Evolutionary conservation across 2,797 vertebrate genomes (phyloP).

Genomic region (Lacerta viridis): DNA sequence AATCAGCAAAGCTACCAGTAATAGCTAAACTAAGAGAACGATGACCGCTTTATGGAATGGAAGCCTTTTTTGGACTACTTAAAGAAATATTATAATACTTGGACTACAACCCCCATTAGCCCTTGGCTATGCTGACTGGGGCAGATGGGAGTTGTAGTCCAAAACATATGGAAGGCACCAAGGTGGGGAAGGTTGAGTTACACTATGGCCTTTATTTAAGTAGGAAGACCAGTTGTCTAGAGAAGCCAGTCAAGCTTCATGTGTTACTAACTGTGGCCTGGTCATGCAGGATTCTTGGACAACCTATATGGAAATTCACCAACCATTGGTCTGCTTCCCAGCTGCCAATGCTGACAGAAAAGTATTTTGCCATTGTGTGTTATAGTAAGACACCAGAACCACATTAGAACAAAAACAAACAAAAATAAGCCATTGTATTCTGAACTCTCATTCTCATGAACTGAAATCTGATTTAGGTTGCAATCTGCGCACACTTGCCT

Average conservation of each 20-base stretch:
- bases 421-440: not conserved
- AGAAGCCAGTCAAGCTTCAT: not conserved
- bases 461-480: not conserved
- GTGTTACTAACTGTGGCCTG: not conserved
- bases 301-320: not conserved
- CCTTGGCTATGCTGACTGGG: too few species aligned
- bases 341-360: not conserved
- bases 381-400: not conserved
- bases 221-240: not conserved
- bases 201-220: not conserved
- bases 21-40: too few species aligned
- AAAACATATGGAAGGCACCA: too few species aligned
- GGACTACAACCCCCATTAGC: too few species aligned
- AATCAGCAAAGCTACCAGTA: too few species aligned
- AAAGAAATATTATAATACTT: too few species aligned
- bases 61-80: too few species aligned
- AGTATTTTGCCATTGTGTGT: not conserved
- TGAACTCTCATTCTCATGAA: not conserved
- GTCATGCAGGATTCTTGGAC: not conserved
- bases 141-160: too few species aligned
- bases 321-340: not conserved
- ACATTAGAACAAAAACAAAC: not conserved
- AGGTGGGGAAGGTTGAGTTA: too few species aligned
- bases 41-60: too few species aligned
- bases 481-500: too few species aligned